A percentile compares a stretch with the other conserved stretches of the same genome.
phyloP scores from a whole-genome alignment of 2,888 invertebrate species.

The Protophormia terraenovae region DNA sequence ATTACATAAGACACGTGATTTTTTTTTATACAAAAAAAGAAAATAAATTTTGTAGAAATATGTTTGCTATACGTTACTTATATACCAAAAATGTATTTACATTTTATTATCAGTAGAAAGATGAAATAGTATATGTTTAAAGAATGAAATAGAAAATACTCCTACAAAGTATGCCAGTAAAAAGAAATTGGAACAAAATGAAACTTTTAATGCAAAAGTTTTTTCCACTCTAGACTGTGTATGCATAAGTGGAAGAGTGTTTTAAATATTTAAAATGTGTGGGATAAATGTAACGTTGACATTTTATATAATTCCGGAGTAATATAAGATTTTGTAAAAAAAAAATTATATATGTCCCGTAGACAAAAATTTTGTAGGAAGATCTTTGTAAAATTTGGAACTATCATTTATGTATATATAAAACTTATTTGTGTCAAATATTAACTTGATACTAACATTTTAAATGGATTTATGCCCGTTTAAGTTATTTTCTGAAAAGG shows the following conservation, averaged over 20 bases:
- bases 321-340: too few species aligned
- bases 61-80: background rate
- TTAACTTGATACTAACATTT: too few species aligned
- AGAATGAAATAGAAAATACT: background rate
- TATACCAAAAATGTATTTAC: background rate
- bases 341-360: too few species aligned
- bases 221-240: background rate
- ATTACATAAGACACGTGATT: background rate
- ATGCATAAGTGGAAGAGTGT: background rate
- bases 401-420: too few species aligned
- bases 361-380: too few species aligned
- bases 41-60: background rate
- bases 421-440: too few species aligned
- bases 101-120: background rate
- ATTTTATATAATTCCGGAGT: too few species aligned
- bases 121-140: background rate
- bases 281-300: too few species aligned
- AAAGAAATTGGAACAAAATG: background rate
- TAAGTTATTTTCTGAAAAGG: too few species aligned
- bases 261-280: background rate
- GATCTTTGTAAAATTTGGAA: too few species aligned
- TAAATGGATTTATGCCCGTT: too few species aligned
- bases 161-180: background rate
- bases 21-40: background rate
- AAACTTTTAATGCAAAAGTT: constrained; percentile 27